Base-by-base conservation (phyloP, 37 sponge, comb jelly and placozoan genomes). In the Ianthella basta region DNA sequence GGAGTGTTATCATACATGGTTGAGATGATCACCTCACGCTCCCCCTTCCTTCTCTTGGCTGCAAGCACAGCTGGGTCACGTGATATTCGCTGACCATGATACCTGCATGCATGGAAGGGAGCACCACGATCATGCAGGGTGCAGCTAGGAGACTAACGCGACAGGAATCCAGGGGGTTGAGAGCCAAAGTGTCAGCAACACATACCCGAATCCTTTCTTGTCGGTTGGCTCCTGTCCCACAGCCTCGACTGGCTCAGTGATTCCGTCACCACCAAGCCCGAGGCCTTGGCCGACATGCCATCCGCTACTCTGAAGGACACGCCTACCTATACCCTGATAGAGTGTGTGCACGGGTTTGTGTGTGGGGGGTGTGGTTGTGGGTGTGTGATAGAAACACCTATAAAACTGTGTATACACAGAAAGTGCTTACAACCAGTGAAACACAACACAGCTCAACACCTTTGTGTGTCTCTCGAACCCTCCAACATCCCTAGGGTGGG, bases 181-280 rank as follows among this genome's bases (percentile, higher is more conserved):
- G 50, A 10, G 50, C 50, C 50, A 44, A 44, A 10, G 50, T 44
- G 50, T 44, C 50, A 8, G 50, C 50, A 3, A 15, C 3, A 88
- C 91, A 35, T 80, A 96, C 97, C 97, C 97, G 27, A 97, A 72
- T 0, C 97, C 97, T 66, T 50, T 92, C 70, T 94, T 97, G 87
- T 78, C 60, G 63, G 50, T 69, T 23, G 95, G 91, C 5, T 63
- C 72, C 55, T 97, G 94, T 44, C 95, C 95, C 20, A 94, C 91
- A 2, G 91, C 40, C 29, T 92, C 93, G 30, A 97, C 13, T 23
- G 97, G 95, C 32, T 88, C 86, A 15, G 87, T 18, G 4, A 91
- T 90, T 0, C 97, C 95, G 10, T 68, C 59, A 4, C 59, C 54
- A 0, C 64, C 20, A 37, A 53, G 37, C 0, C 97, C 97, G 14